A percentile compares a stretch with the other conserved stretches of the same genome.
Evolutionary conservation across 2,888 invertebrate genomes (phyloP).

Genomic region (Biston betularia): DNA sequence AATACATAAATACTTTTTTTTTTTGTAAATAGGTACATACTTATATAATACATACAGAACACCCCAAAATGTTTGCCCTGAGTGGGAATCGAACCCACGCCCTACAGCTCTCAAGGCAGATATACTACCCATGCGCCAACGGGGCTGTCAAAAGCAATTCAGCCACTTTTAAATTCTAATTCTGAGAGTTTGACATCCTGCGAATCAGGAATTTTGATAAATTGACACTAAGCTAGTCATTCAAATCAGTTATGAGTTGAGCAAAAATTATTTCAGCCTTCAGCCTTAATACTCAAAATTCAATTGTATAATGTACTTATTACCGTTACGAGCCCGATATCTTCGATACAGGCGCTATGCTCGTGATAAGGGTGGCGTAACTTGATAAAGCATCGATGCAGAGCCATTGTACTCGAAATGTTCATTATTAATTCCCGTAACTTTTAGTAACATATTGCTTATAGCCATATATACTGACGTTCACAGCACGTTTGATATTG

Average conservation of each 20-base stretch:
- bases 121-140: too few relatives aligned
- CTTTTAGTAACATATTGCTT: conserved; percentile 1
- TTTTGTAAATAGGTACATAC: too few relatives aligned
- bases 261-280: not conserved
- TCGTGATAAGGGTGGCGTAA: conserved; percentile 43
- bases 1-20: too few relatives aligned
- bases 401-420: conserved; percentile 20
- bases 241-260: too few relatives aligned
- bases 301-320: not conserved
- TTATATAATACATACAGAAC: too few relatives aligned
- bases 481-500: too few relatives aligned
- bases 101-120: too few relatives aligned
- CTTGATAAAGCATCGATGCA: conserved; percentile 40
- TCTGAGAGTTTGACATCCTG: not conserved
- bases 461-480: not conserved
- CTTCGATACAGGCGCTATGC: conserved; percentile 22
- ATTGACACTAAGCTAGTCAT: too few relatives aligned
- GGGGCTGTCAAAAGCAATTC: too few relatives aligned
- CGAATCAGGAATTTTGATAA: not conserved
- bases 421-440: conserved; percentile 8
- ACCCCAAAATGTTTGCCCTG: too few relatives aligned
- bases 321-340: conserved; percentile 12
- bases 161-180: too few relatives aligned
- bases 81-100: too few relatives aligned
- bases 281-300: not conserved